Evolutionary conservation across 2,797 vertebrate species (phyloP), one percentile per base, ranked within the genome.

Genomic region (Coregonus sp.): DNA sequence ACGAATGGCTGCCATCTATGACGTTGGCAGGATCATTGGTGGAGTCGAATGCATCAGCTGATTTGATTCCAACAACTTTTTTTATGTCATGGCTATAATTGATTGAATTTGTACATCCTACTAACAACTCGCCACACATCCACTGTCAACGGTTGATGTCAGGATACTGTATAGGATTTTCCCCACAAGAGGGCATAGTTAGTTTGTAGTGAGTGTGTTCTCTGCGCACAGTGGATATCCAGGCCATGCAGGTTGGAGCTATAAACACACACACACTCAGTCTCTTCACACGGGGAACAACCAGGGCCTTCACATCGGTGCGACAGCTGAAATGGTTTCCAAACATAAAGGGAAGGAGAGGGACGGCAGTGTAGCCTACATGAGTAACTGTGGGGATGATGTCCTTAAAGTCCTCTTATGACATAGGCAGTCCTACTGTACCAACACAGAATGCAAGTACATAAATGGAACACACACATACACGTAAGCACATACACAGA

Each of bases 151-250:
- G 5, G 35, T 54, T 4, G 16, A 54, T 15, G 16, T 15, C 14
- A 16, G 52, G 5, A 54, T 15, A 54, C 52, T 1, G 35, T 35
- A 35, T 35, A 35, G 35, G 35, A 4, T 35, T 35, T 54, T 54
- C 37, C 78, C 63, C 80, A 88, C 63, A 73, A 84, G 79, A 81
- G 80, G 84, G 80, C 74, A 86, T 12, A 67, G 72, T 73, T 72
- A 84, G 72, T 77, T 72, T 78, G 29, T 66, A 51, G 4, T 77
- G 31, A 69, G 56, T 1, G 61, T 20, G 29, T 31, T 3, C 56
- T 76, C 35, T 56, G 40, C 31, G 3, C 11, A 37, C 37, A 47
- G 40, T 47, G 40, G 40, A 47, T 47, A 47, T 47, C 40, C 40
- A 47, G 40, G 40, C 40, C 9, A 47, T 47, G 40, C 9, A 47